Evolutionary conservation across 2,113 vertebrate genomes (phyloP).

Genomic region (Coregonus clupeaformis): DNA sequence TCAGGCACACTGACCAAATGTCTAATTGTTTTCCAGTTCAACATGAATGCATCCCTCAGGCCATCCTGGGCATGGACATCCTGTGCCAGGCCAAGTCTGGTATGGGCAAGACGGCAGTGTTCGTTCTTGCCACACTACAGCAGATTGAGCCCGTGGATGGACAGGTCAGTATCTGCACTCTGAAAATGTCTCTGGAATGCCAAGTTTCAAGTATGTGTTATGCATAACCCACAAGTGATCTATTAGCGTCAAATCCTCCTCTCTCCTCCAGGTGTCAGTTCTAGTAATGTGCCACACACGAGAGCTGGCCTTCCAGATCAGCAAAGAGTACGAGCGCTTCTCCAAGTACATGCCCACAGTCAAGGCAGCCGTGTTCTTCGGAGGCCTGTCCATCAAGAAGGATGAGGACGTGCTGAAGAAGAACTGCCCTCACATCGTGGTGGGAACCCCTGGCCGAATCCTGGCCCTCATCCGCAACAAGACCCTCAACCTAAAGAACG

Average conservation of each 20-base stretch:
- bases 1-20: neutral
- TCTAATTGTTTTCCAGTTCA: conserved; percentile 72
- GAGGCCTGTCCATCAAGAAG: conserved; percentile 85
- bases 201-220: neutral
- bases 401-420: conserved; percentile 84
- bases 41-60: conserved; percentile 89
- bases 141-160: conserved; percentile 85
- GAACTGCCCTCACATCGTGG: conserved; percentile 86
- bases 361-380: conserved; percentile 86
- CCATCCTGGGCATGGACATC: conserved; percentile 88
- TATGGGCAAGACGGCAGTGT: conserved; percentile 89
- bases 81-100: conserved; percentile 89
- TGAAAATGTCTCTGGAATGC: neutral
- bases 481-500: conserved; percentile 79
- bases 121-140: conserved; percentile 86
- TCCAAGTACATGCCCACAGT: conserved; percentile 88
- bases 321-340: conserved; percentile 89
- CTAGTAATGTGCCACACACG: conserved; percentile 88
- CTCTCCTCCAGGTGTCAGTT: conserved; percentile 74
- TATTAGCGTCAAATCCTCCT: neutral
- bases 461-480: conserved; percentile 80
- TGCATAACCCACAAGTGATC: no score
- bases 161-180: conserved; percentile 70
- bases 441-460: conserved; percentile 84
- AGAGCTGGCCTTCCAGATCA: conserved; percentile 90